phyloP scores from a whole-genome alignment of 1,140 invertebrate genomes.

The Ooceraea biroi region DNA sequence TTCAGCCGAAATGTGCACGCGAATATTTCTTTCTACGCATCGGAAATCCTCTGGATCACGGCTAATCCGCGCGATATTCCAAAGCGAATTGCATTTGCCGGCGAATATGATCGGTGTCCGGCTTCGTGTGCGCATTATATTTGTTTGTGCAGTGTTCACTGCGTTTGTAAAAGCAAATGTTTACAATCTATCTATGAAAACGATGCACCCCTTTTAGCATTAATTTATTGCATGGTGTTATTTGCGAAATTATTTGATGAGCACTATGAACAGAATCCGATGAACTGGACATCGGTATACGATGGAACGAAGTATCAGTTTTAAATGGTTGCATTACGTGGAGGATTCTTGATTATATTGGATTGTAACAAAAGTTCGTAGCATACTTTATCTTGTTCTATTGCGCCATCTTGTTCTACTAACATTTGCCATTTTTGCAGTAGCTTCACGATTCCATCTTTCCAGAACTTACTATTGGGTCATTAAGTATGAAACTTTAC shows the following conservation, averaged over 20 bases:
- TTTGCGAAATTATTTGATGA: background rate
- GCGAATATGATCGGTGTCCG: constrained; percentile 1
- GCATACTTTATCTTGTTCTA: too few species aligned
- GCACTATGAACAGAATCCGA: background rate
- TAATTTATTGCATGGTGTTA: background rate
- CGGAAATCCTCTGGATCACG: constrained; percentile 9
- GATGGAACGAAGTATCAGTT: background rate
- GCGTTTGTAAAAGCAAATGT: background rate
- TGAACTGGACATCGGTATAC: background rate
- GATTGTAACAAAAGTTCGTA: too few species aligned
- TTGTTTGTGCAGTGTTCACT: background rate
- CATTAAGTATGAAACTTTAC: too few species aligned
- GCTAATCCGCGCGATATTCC: constrained; percentile 44
- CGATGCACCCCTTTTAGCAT: background rate
- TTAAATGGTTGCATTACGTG: background rate
- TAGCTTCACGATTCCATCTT: too few species aligned
- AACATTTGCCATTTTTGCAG: too few species aligned
- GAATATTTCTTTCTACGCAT: background rate
- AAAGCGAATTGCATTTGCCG: constrained; percentile 5
- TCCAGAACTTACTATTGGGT: too few species aligned
- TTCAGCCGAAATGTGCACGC: constrained; percentile 6
- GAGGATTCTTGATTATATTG: background rate
- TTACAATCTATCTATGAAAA: background rate
- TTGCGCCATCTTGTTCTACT: too few species aligned
- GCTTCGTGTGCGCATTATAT: background rate